A percentile compares a stretch with the other conserved stretches of the same genome.
Evolutionary conservation across 2,797 vertebrate species (phyloP).

Genomic region (Lacerta bilineata): DNA sequence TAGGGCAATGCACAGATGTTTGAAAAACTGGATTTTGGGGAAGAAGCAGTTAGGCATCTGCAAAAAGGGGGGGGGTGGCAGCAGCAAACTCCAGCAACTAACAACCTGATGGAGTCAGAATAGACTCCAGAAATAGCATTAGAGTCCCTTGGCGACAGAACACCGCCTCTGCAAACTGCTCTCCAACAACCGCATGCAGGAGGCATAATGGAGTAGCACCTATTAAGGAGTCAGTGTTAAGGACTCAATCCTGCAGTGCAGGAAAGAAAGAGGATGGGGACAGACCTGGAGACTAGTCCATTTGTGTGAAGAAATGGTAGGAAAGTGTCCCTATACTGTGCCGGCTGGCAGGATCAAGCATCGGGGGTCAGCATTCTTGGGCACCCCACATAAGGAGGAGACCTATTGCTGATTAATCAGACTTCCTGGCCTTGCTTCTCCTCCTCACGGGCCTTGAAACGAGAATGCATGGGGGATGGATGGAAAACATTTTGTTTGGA

Average conservation of each 20-base stretch:
- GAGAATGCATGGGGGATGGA: too few species aligned
- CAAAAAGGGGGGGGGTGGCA: not conserved
- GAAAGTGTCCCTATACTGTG: not conserved
- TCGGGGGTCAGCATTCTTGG: not conserved
- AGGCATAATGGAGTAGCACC: fast-evolving
- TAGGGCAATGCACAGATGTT: not conserved
- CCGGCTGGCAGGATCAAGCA: not conserved
- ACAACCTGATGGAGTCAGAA: not conserved
- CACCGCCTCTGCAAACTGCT: not conserved
- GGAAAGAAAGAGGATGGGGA: not conserved
- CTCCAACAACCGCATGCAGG: not conserved
- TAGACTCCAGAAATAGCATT: not conserved
- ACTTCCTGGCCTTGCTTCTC: not conserved
- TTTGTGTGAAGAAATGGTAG: fast-evolving
- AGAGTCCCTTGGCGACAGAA: not conserved
- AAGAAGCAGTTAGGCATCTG: constrained; percentile 18
- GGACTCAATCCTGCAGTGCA: fast-evolving
- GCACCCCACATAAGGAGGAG: not conserved
- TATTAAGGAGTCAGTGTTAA: fast-evolving
- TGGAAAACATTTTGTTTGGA: too few species aligned
- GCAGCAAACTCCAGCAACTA: not conserved
- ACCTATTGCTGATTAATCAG: not conserved
- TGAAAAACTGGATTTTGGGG: not conserved
- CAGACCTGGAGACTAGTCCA: not conserved
- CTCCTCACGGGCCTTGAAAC: not conserved